These are phyloP conservation scores for Crotalus viridis DNA, from an alignment of 2,113 vertebrate genomes.

Conservation along the genomic window DNA sequence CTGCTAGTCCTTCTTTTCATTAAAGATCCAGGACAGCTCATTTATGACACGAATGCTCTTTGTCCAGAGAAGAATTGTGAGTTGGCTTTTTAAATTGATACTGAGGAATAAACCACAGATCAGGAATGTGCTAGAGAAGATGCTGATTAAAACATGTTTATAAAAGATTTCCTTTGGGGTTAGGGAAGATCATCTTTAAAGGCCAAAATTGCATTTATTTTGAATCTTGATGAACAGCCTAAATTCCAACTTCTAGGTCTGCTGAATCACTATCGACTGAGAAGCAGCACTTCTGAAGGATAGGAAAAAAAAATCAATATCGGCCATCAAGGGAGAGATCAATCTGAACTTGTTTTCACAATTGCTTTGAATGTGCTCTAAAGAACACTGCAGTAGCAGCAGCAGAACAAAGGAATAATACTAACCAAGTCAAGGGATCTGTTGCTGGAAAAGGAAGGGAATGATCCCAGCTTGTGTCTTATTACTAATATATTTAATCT, in stretches of 20 bases:
- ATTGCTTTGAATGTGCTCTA: fast-evolving
- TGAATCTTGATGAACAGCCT: slow-evolving; percentile 70
- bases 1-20: not conserved
- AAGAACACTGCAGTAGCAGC: not conserved
- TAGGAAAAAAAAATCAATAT: slow-evolving; percentile 63
- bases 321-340: slow-evolving; percentile 66
- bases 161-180: slow-evolving; percentile 58
- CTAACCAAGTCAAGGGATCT: not conserved
- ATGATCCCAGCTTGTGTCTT: slow-evolving; percentile 42
- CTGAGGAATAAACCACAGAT: not conserved
- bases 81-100: not conserved
- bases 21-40: not conserved
- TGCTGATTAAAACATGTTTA: slow-evolving; percentile 69
- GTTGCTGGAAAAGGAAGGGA: slow-evolving; percentile 29
- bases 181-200: slow-evolving; percentile 52
- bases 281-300: slow-evolving; percentile 39
- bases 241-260: slow-evolving; percentile 35
- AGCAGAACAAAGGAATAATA: slow-evolving; percentile 46
- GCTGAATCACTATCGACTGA: slow-evolving; percentile 37
- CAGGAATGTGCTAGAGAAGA: slow-evolving; percentile 23
- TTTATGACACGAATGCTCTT: not conserved
- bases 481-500: slow-evolving; percentile 32
- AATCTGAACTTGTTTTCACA: slow-evolving; percentile 44
- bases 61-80: not conserved
- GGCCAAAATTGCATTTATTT: slow-evolving; percentile 65